These are phyloP conservation scores for Myopa testacea DNA, from an alignment of 2,888 invertebrate genomes.

Conservation along the genomic window DNA sequence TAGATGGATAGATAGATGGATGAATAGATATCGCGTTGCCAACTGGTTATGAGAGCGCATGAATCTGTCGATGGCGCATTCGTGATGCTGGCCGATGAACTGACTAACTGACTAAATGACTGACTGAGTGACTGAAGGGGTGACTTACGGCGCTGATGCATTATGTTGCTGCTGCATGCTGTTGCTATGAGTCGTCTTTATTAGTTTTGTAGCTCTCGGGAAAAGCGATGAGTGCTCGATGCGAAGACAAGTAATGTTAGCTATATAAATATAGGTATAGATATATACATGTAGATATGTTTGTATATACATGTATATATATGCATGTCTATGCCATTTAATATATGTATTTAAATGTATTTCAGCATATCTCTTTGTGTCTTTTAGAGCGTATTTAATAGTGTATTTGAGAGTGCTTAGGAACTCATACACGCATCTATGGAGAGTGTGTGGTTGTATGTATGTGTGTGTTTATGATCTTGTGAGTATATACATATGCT, in stretches of 20 bases:
- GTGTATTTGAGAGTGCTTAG: too few species aligned
- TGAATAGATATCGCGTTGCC: not conserved
- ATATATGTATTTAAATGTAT: too few species aligned
- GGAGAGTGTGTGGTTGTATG: not conserved
- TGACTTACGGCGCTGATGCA: not conserved
- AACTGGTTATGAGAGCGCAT: not conserved
- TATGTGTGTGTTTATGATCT: not conserved
- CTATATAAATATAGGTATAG: too few species aligned
- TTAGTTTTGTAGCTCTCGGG: not conserved
- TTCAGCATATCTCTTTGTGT: too few species aligned
- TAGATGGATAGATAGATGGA: not conserved
- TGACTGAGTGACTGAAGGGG: too few species aligned
- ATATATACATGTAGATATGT: too few species aligned
- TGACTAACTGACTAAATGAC: not conserved
- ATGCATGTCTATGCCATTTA: too few species aligned
- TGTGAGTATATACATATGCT: not conserved
- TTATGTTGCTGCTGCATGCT: not conserved
- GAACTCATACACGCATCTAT: too few species aligned
- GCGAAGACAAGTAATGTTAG: too few species aligned
- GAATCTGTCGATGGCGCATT: not conserved
- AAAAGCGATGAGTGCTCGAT: too few species aligned
- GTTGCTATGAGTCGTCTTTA: not conserved
- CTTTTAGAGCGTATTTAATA: too few species aligned
- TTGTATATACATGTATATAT: too few species aligned
- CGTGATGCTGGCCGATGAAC: not conserved